These are phyloP conservation scores for Empis livida DNA, from an alignment of 2,888 invertebrate species.

Conservation along the genomic window DNA sequence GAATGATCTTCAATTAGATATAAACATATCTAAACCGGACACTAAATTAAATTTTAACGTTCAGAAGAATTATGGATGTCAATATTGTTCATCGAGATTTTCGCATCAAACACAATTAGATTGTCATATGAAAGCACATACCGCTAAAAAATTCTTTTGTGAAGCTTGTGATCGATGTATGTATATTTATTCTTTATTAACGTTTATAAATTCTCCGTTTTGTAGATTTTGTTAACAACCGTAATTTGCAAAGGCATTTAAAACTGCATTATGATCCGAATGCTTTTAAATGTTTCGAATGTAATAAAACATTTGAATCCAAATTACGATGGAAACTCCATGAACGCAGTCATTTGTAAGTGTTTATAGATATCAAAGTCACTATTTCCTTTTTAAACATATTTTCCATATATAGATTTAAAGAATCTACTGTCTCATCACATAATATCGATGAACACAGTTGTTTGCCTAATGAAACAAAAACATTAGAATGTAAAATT, in stretches of 20 bases:
- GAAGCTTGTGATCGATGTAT: neutral
- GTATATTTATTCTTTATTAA: no score
- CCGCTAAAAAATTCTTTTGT: neutral
- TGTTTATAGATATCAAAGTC: neutral
- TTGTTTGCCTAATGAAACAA: conserved; percentile 28
- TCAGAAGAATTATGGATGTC: neutral
- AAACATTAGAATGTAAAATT: conserved; percentile 32
- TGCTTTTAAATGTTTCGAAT: neutral
- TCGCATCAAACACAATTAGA: neutral
- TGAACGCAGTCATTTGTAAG: neutral
- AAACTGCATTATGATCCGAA: neutral
- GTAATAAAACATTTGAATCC: neutral
- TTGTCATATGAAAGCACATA: neutral
- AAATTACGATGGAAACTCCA: neutral
- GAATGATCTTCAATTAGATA: neutral
- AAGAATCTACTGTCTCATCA: neutral
- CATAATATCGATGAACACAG: conserved; percentile 15
- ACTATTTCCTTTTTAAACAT: no score
- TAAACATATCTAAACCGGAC: neutral
- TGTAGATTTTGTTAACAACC: neutral
- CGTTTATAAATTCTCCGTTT: no score
- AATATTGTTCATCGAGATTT: neutral
- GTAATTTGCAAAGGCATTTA: neutral
- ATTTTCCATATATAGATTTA: no score
- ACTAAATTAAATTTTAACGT: neutral